Percentiles rank a stretch among this genome's conserved stretches.
These are phyloP conservation scores for Zhuqinia jingwanae DNA, from an alignment of 2,888 invertebrate species.

Conservation along the genomic window DNA sequence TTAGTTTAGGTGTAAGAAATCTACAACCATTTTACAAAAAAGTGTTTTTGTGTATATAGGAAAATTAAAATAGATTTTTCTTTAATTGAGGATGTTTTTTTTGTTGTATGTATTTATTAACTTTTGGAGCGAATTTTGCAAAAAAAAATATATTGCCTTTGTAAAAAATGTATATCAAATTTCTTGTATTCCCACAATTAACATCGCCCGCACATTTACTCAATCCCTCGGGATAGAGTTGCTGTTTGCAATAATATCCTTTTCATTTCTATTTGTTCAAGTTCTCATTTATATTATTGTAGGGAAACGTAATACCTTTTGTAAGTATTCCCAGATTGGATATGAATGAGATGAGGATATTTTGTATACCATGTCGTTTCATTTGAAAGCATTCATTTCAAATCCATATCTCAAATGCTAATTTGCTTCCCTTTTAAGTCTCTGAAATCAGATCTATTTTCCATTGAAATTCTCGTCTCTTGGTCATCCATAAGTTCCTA, in stretches of 20 bases:
- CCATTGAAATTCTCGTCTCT: constrained; percentile 1
- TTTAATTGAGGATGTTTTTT: too few species aligned
- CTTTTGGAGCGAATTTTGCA: too few species aligned
- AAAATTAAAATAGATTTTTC: too few species aligned
- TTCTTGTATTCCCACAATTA: background rate
- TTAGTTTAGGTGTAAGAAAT: too few species aligned
- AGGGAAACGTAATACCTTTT: constrained; percentile 33
- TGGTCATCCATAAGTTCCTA: too few species aligned
- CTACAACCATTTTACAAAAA: too few species aligned
- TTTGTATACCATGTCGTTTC: too few species aligned
- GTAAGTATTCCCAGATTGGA: background rate
- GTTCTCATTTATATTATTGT: background rate
- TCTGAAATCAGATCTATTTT: constrained; percentile 54
- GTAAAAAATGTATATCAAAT: too few species aligned
- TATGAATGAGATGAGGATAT: background rate
- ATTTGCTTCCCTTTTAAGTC: constrained; percentile 63
- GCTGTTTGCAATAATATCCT: background rate
- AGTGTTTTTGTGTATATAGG: too few species aligned
- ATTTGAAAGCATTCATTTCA: constrained; percentile 19
- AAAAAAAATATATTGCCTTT: too few species aligned
- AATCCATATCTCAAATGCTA: constrained; percentile 56
- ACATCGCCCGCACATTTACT: background rate
- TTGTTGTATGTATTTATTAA: too few species aligned
- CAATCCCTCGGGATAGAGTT: too few species aligned
- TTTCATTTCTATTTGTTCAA: background rate